Conservation (phyloP, 2,113 vertebrate genomes). For the Epinephelus lanceolatus region DNA sequence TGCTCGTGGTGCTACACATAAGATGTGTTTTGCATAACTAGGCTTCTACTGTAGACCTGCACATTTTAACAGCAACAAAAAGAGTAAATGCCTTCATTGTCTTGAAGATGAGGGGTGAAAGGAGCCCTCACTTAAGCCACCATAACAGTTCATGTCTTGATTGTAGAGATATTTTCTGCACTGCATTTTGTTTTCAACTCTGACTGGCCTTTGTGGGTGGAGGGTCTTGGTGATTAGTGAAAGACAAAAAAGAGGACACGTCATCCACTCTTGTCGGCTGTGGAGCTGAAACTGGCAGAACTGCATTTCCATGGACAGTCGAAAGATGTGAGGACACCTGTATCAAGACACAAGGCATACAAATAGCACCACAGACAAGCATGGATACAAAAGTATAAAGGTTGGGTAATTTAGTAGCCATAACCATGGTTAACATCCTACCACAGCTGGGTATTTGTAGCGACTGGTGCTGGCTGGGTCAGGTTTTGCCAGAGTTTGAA, state of each 20-base stretch:
- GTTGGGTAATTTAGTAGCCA: neutral
- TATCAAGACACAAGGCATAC: neutral
- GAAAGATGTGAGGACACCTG: conserved; percentile 60
- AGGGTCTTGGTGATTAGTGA: conserved; percentile 74
- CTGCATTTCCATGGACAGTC: neutral
- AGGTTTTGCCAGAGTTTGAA: conserved; percentile 75
- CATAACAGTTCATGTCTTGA: neutral
- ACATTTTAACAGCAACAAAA: too few species aligned
- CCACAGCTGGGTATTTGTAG: conserved; percentile 81
- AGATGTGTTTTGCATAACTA: too few species aligned
- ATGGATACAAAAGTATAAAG: neutral
- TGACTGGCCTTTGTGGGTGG: conserved; percentile 54
- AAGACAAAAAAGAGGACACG: conserved; percentile 31
- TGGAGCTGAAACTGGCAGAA: neutral
- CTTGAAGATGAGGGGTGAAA: neutral
- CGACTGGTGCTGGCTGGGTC: conserved; percentile 69
- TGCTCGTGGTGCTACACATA: too few species aligned
- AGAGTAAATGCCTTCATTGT: too few species aligned
- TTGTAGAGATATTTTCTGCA: neutral
- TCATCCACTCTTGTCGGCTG: neutral
- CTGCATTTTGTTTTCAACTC: conserved; percentile 2
- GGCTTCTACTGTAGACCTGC: too few species aligned
- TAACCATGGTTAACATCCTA: conserved; percentile 29
- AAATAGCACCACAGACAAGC: neutral
- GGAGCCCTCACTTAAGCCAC: too few species aligned